These are phyloP conservation scores for Ornithoptera priamus DNA, from an alignment of 2,888 invertebrate genomes.

Conservation along the genomic window DNA sequence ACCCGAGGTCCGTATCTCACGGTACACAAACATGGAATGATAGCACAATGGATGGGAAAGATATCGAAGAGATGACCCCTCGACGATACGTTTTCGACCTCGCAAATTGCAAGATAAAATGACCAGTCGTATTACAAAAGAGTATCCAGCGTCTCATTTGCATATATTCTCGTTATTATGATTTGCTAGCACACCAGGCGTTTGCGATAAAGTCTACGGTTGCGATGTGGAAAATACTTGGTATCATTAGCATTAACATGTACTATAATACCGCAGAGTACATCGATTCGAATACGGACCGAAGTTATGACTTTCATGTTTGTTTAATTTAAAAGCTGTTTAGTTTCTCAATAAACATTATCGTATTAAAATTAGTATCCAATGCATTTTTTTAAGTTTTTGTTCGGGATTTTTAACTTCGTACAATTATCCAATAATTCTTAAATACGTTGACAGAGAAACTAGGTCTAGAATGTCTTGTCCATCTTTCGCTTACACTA, in stretches of 20 bases:
- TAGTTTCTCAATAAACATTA: too few species aligned
- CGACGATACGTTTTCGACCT: slow-evolving; percentile 49
- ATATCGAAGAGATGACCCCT: slow-evolving; percentile 71
- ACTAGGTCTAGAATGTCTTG: too few species aligned
- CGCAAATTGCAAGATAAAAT: slow-evolving; percentile 70
- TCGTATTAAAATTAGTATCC: too few species aligned
- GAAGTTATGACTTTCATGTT: neutral
- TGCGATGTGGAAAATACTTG: neutral
- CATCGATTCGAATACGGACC: neutral
- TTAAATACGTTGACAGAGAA: too few species aligned
- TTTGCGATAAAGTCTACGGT: slow-evolving; percentile 8
- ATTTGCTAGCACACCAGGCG: neutral
- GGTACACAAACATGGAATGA: slow-evolving; percentile 62
- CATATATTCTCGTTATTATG: slow-evolving; percentile 47
- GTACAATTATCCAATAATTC: too few species aligned
- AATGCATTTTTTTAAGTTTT: too few species aligned
- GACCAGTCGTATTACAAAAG: slow-evolving; percentile 63
- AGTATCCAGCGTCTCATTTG: slow-evolving; percentile 54
- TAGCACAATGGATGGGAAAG: slow-evolving; percentile 58
- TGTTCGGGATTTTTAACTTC: too few species aligned
- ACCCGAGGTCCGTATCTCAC: slow-evolving; percentile 57
- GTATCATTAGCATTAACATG: slow-evolving; percentile 1
- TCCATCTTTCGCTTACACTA: too few species aligned
- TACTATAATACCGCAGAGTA: neutral
- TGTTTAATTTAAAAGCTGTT: neutral